A percentile compares a stretch with the other conserved stretches of the same genome.
These are phyloP conservation scores for Lacanobia oleracea DNA, from an alignment of 2,888 invertebrate species.

Conservation along the genomic window DNA sequence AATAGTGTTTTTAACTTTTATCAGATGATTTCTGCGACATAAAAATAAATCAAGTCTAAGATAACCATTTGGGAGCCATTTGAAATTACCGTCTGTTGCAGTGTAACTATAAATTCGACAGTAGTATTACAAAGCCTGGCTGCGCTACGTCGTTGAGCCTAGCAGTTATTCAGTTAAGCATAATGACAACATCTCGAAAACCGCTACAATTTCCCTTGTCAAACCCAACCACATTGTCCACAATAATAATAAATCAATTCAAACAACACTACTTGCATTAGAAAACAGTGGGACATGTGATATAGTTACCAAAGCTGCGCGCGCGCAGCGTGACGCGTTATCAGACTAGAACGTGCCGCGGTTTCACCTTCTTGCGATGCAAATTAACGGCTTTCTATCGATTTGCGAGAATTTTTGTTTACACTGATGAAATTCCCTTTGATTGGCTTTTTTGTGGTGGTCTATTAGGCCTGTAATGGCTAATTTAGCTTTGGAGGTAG, in stretches of 20 bases:
- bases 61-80: too few species aligned
- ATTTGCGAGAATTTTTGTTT: conserved; percentile 49
- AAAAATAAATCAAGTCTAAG: background rate
- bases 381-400: conserved; percentile 65
- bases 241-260: conserved; percentile 44
- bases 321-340: conserved; percentile 65
- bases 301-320: conserved; percentile 57
- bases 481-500: conserved; percentile 19
- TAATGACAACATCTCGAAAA: background rate
- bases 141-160: background rate
- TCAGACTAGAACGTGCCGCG: conserved; percentile 65
- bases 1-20: background rate
- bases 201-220: background rate
- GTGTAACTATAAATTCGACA: background rate
- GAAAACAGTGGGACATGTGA: conserved; percentile 63
- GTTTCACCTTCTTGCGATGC: conserved; percentile 58
- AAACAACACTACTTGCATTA: conserved; percentile 46
- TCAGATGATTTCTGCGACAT: background rate
- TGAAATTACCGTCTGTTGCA: background rate
- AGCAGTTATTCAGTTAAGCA: too few species aligned
- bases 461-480: conserved; percentile 6
- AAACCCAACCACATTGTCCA: background rate
- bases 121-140: background rate
- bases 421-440: conserved; percentile 36
- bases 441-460: conserved; percentile 15